phyloP scores from a whole-genome alignment of 2,888 invertebrate genomes.

The Hyposoter dolosus region DNA sequence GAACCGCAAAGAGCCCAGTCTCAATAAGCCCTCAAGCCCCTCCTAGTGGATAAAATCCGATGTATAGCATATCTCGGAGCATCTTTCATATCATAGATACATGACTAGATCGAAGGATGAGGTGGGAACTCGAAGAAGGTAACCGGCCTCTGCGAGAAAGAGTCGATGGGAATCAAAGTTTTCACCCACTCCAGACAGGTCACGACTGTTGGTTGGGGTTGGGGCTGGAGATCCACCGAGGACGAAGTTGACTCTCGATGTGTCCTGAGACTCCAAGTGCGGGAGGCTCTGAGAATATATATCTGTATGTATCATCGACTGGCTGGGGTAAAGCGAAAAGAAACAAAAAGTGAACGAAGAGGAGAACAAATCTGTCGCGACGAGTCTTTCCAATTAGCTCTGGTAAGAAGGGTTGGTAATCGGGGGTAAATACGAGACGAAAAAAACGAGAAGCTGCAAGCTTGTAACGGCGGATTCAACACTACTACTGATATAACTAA shows the following conservation, averaged over 20 bases:
- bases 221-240: slow-evolving; percentile 35
- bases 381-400: slow-evolving; percentile 77
- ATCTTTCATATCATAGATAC: slow-evolving; percentile 51
- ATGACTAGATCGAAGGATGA: slow-evolving; percentile 21
- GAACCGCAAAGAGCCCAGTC: slow-evolving; percentile 73
- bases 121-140: slow-evolving; percentile 31
- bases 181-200: slow-evolving; percentile 60
- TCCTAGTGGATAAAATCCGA: slow-evolving; percentile 36
- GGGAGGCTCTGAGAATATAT: not conserved
- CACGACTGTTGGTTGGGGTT: slow-evolving; percentile 39
- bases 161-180: slow-evolving; percentile 71
- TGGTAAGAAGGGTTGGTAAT: slow-evolving; percentile 66
- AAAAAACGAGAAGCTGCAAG: slow-evolving; percentile 24
- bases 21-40: slow-evolving; percentile 47
- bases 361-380: slow-evolving; percentile 68
- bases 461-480: slow-evolving; percentile 33
- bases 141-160: slow-evolving; percentile 9
- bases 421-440: slow-evolving; percentile 68
- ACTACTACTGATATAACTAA: slow-evolving; percentile 30
- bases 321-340: slow-evolving; percentile 19
- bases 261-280: slow-evolving; percentile 15
- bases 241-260: slow-evolving; percentile 34
- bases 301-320: slow-evolving; percentile 20
- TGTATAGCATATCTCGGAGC: not conserved
- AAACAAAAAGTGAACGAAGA: slow-evolving; percentile 1